These are phyloP conservation scores for Microcaecilia unicolor DNA, from an alignment of 2,797 vertebrate genomes.

Conservation along the genomic window DNA sequence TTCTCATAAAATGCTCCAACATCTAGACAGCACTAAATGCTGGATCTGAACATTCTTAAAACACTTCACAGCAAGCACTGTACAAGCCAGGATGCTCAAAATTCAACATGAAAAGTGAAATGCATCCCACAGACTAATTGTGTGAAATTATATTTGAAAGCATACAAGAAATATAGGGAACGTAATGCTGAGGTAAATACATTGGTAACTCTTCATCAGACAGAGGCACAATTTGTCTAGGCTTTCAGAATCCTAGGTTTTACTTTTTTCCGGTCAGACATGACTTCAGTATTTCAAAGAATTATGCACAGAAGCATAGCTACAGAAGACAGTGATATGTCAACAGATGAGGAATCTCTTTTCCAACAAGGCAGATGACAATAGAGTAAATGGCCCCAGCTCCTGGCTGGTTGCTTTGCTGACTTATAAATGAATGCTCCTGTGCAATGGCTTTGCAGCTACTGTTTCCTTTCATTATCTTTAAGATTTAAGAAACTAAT, in stretches of 20 bases:
- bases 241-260: too few species aligned
- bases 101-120: background rate
- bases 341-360: conserved; percentile 9
- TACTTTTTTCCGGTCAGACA: background rate
- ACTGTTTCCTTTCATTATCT: too few species aligned
- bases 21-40: conserved; percentile 6
- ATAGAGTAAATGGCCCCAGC: background rate
- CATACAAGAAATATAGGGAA: background rate
- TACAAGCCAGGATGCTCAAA: background rate
- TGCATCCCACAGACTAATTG: background rate
- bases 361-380: conserved; percentile 10
- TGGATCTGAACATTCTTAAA: background rate
- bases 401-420: too few species aligned
- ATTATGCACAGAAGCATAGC: background rate
- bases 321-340: conserved; percentile 4
- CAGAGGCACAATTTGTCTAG: too few species aligned
- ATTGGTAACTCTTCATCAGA: too few species aligned
- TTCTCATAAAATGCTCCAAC: background rate
- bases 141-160: too few species aligned
- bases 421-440: too few species aligned
- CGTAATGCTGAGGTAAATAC: too few species aligned
- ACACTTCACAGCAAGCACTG: background rate
- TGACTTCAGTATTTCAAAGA: conserved; percentile 16
- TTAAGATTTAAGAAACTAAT: too few species aligned
- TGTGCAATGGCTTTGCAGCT: too few species aligned